phyloP scores from a whole-genome alignment of 2,113 vertebrate species.

The Spea multiplicata region DNA sequence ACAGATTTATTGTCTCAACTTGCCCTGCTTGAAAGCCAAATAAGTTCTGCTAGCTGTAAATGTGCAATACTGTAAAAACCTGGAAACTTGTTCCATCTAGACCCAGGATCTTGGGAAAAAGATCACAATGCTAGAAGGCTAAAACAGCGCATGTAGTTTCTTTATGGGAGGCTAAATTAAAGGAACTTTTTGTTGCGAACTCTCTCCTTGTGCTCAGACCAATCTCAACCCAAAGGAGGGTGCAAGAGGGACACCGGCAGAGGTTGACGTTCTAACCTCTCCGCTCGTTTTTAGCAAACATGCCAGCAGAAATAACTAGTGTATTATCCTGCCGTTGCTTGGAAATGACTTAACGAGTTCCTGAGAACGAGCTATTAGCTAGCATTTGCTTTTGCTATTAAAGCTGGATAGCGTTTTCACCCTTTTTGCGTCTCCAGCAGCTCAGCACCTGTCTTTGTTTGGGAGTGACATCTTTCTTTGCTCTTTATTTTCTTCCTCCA shows the following conservation, averaged over 20 bases:
- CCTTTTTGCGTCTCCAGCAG: conserved; percentile 82
- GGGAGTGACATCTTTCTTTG: conserved; percentile 95
- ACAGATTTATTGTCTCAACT: not conserved
- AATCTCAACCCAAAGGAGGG: conserved; percentile 27
- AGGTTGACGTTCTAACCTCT: conserved; percentile 21
- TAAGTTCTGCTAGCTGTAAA: conserved; percentile 23
- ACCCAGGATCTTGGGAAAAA: conserved; percentile 19
- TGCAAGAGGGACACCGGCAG: conserved; percentile 11
- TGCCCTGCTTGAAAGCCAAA: not conserved
- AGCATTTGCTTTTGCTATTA: conserved; percentile 98
- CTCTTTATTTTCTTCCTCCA: conserved; percentile 55
- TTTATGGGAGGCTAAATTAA: conserved; percentile 34
- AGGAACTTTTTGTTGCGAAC: conserved; percentile 16
- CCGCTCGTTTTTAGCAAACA: conserved; percentile 76
- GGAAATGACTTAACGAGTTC: conserved; percentile 97
- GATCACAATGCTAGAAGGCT: conserved; percentile 11
- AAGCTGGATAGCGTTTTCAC: conserved; percentile 90
- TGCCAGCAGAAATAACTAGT: conserved; percentile 85
- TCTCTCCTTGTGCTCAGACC: not conserved
- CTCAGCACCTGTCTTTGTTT: conserved; percentile 98
- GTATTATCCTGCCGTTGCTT: conserved; percentile 83
- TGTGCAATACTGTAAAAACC: not conserved
- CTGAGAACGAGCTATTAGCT: conserved; percentile 89
- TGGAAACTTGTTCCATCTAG: conserved; percentile 6
- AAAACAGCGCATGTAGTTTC: conserved; percentile 24